Base-by-base conservation (phyloP, 92 coral and sea anemone species). In the Parazoanthus swiftii region DNA sequence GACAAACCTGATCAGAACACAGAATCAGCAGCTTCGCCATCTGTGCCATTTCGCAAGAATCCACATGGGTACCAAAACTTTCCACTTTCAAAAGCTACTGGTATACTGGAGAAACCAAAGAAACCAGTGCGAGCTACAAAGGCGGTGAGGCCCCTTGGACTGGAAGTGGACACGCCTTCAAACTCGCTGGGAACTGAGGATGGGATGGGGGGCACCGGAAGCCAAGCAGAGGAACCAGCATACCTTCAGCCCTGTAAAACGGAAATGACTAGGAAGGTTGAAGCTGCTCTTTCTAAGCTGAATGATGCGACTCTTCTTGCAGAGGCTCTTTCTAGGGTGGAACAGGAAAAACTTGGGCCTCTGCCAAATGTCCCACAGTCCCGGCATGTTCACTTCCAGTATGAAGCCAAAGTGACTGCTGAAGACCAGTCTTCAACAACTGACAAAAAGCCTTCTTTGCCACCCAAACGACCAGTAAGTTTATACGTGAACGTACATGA, bases 301-400 rank as follows among this genome's bases (percentile, higher is more conserved):
- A 95, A 91, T 85, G 98, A 93, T 90, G 98, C 98, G 2, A 92
- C 92, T 54, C 92, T 95, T 74, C 93, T 95, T 29, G 98, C 98
- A 0, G 98, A 95, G 79, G 94, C 98, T 13, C 88, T 95, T 73
- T 90, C 98, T 16, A 93, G 98, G 80, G 98, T 95, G 44, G 98
- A 93, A 66, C 98, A 95, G 85, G 98, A 95, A 39, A 93, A 92
- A 65, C 89, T 95, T 13, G 98, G 98, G 3, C 98, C 98, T 11
- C 89, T 95, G 14, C 98, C 98, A 88, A 94, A 91, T 46, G 90
- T 95, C 21, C 98, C 98, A 8, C 86, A 85, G 14, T 92, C 98
- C 3, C 92, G 96, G 73, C 96, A 93, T 66, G 98, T 95, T 48
- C 98, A 91, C 77, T 95, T 95, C 77, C 92, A 86, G 14, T 88